phyloP scores from a whole-genome alignment of 2,888 invertebrate species.

The Sepiola atlantica region DNA sequence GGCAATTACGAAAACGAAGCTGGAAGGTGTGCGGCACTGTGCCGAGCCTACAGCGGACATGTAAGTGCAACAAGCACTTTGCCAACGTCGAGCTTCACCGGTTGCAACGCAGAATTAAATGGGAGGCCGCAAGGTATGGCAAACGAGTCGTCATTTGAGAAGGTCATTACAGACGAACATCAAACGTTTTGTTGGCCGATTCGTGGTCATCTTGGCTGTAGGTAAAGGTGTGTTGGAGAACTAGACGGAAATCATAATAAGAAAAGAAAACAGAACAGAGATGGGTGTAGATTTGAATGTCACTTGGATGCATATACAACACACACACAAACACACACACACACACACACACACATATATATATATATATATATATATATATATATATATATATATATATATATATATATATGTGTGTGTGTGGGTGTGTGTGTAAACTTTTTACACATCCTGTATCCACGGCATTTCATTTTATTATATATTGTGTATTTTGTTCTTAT shows the following conservation, averaged over 20 bases:
- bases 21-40: not conserved
- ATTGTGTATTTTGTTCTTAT: too few relatives aligned
- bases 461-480: too few relatives aligned
- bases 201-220: not conserved
- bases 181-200: not conserved
- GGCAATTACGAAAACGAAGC: not conserved
- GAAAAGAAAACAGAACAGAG: not conserved
- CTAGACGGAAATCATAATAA: not conserved
- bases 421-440: too few relatives aligned
- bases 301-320: too few relatives aligned
- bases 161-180: not conserved
- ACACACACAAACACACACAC: too few relatives aligned
- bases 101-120: not conserved
- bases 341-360: too few relatives aligned
- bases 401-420: too few relatives aligned
- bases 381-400: too few relatives aligned
- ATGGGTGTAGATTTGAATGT: not conserved
- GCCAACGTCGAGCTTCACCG: slow-evolving; percentile 1
- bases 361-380: not conserved
- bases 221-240: not conserved
- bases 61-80: not conserved
- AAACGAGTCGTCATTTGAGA: not conserved
- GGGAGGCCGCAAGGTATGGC: not conserved
- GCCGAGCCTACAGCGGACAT: not conserved
- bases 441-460: too few relatives aligned